Percentiles rank a stretch among this genome's conserved stretches.
phyloP scores from a whole-genome alignment of 2,113 vertebrate genomes.

The Campylorhamphus procurvoides region DNA sequence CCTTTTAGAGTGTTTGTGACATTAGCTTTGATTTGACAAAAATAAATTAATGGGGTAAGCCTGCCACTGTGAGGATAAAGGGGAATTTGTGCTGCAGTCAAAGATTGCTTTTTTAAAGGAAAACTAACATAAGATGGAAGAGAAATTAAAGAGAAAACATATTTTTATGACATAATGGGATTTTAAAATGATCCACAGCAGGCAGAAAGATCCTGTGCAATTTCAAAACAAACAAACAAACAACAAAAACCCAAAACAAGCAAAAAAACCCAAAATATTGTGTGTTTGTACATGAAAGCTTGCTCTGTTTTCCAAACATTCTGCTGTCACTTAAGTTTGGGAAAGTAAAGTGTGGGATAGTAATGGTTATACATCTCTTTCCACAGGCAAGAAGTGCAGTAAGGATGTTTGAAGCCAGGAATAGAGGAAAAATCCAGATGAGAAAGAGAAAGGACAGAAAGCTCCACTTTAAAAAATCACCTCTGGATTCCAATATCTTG shows the following conservation, averaged over 20 bases:
- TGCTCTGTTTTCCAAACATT: neutral
- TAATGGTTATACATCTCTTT: neutral
- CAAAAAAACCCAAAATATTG: neutral
- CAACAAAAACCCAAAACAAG: neutral
- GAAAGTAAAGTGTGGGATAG: neutral
- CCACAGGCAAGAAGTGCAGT: neutral
- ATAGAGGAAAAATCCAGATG: neutral
- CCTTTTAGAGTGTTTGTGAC: neutral
- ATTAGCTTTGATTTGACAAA: neutral
- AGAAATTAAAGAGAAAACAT: neutral
- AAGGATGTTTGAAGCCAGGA: neutral
- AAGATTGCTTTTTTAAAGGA: neutral
- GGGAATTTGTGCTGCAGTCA: neutral
- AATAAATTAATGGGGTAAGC: neutral
- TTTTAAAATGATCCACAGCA: constrained; percentile 61
- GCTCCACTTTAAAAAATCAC: neutral
- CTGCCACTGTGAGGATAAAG: neutral
- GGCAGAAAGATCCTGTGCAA: neutral
- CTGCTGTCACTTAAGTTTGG: neutral
- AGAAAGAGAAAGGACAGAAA: neutral
- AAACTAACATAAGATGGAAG: neutral
- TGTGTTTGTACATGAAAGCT: neutral
- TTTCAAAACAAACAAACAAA: neutral
- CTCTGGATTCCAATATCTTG: neutral
- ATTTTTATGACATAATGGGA: neutral